Evolutionary conservation across 2,113 vertebrate species (phyloP).

Genomic region (Dipodomys spectabilis): DNA sequence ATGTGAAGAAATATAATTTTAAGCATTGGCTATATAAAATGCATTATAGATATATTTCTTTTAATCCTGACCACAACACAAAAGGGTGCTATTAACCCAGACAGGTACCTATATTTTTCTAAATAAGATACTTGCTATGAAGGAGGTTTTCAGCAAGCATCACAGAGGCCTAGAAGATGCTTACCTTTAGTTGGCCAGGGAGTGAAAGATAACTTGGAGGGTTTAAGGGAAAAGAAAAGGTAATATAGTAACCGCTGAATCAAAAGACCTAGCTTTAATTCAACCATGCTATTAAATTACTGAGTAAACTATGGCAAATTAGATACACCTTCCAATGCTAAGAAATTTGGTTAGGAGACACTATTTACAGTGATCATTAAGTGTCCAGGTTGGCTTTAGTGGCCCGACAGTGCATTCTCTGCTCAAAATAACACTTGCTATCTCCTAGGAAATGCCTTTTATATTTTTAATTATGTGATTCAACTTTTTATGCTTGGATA

Average conservation of each 20-base stretch:
- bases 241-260: constrained; percentile 22
- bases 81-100: constrained; percentile 57
- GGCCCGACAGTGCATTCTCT: constrained; percentile 30
- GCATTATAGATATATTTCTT: constrained; percentile 38
- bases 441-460: constrained; percentile 5
- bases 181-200: background rate
- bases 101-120: constrained; percentile 49
- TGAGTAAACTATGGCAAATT: constrained; percentile 25
- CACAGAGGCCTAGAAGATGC: too few relatives aligned
- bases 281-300: constrained; percentile 22
- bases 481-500: constrained; percentile 20
- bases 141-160: too few relatives aligned
- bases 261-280: constrained; percentile 39
- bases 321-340: constrained; percentile 13
- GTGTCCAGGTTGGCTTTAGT: constrained; percentile 24
- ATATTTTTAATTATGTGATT: background rate
- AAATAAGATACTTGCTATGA: background rate
- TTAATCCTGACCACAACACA: constrained; percentile 50
- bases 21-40: constrained; percentile 51
- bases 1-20: constrained; percentile 39
- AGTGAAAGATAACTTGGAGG: background rate
- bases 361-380: background rate
- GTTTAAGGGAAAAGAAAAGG: background rate
- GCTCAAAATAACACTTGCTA: background rate
- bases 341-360: background rate